A percentile compares a stretch with the other conserved stretches of the same genome.
phyloP scores from a whole-genome alignment of 1,140 invertebrate genomes.

The Drosophila burlai region DNA sequence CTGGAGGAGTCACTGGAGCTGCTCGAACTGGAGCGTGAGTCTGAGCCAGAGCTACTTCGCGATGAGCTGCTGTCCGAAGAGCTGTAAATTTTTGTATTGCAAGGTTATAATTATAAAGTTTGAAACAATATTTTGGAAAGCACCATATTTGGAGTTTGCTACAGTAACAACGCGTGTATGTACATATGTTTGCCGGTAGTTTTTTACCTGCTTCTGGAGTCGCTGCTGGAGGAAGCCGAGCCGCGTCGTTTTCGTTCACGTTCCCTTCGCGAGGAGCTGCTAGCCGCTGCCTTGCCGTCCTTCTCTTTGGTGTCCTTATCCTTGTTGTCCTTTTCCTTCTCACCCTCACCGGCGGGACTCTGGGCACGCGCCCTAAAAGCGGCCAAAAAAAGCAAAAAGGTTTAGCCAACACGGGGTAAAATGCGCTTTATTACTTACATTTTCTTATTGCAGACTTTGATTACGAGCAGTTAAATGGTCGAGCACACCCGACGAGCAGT shows the following conservation, averaged over 20 bases:
- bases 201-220: slow-evolving; percentile 91
- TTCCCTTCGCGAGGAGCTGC: slow-evolving; percentile 76
- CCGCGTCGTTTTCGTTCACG: slow-evolving; percentile 81
- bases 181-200: neutral
- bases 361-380: slow-evolving; percentile 72
- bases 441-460: slow-evolving; percentile 6
- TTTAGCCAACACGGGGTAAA: slow-evolving; percentile 16
- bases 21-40: slow-evolving; percentile 91
- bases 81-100: slow-evolving; percentile 27
- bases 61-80: slow-evolving; percentile 88
- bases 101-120: neutral
- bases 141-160: slow-evolving; percentile 5
- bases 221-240: slow-evolving; percentile 91
- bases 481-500: slow-evolving; percentile 7
- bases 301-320: slow-evolving; percentile 76
- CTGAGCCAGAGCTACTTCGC: slow-evolving; percentile 91
- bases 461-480: neutral
- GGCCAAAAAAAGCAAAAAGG: slow-evolving; percentile 1
- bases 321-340: slow-evolving; percentile 77
- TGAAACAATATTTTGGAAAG: neutral
- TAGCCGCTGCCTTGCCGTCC: slow-evolving; percentile 61
- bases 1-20: slow-evolving; percentile 88
- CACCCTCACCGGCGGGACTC: slow-evolving; percentile 69
- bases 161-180: slow-evolving; percentile 1
- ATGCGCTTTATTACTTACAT: slow-evolving; percentile 31